Conservation (phyloP, 2,113 vertebrate genomes). For the Kryptolebias marmoratus region DNA sequence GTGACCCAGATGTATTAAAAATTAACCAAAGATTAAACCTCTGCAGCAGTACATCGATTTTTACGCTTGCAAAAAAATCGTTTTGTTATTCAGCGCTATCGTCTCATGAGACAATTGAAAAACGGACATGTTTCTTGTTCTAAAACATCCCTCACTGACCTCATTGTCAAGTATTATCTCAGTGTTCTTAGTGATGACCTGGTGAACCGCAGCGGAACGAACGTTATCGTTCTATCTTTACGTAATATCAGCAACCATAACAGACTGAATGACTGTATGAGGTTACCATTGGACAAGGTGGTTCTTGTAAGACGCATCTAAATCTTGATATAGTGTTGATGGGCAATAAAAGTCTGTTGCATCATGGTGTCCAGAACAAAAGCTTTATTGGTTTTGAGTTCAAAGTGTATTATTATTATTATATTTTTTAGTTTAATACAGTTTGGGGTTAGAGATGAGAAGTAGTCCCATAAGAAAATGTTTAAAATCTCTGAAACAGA, state of each 20-base stretch:
- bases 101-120: neutral
- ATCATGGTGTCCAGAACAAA: neutral
- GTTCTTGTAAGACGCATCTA: neutral
- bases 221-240: neutral
- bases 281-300: slow-evolving; percentile 1
- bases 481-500: neutral
- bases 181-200: neutral
- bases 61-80: no score
- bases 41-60: neutral
- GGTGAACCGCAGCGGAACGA: neutral
- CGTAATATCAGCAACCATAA: neutral
- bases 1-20: no score
- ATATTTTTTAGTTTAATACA: neutral
- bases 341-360: slow-evolving; percentile 31
- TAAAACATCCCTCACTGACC: neutral
- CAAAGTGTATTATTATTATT: slow-evolving; percentile 30
- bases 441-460: neutral
- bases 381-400: slow-evolving; percentile 33
- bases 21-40: no score
- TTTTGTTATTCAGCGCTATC: neutral
- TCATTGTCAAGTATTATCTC: neutral
- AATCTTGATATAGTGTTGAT: neutral
- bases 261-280: neutral
- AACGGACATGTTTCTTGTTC: neutral
- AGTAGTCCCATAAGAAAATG: neutral